phyloP scores from a whole-genome alignment of 2,888 invertebrate genomes.

The Stictocephala bisonia region DNA sequence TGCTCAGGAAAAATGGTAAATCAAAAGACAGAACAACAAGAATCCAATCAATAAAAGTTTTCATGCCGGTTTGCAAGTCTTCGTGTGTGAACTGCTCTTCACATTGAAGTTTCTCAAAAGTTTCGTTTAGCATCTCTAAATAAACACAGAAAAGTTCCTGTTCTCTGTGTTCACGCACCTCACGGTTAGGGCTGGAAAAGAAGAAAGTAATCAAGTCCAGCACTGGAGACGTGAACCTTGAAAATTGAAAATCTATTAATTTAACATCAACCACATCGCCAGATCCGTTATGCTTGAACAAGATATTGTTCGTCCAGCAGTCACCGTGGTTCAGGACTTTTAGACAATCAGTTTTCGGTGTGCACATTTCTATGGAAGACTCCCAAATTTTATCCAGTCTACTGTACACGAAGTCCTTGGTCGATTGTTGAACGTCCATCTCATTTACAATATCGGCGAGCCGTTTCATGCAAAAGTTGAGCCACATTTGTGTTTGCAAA shows the following conservation, averaged over 20 bases:
- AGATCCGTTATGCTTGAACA: constrained; percentile 45
- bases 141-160: constrained; percentile 35
- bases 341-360: constrained; percentile 28
- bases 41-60: too few relatives aligned
- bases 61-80: too few relatives aligned
- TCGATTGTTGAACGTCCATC: too few relatives aligned
- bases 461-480: too few relatives aligned
- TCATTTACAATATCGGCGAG: too few relatives aligned
- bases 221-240: constrained; percentile 38
- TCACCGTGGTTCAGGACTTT: constrained; percentile 44
- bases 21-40: too few relatives aligned
- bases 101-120: constrained; percentile 3
- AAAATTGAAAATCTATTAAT: constrained; percentile 45
- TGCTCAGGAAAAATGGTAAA: too few relatives aligned
- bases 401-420: too few relatives aligned
- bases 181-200: constrained; percentile 29
- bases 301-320: constrained; percentile 48
- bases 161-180: constrained; percentile 31
- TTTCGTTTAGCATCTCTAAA: constrained; percentile 33
- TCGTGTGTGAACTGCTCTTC: constrained; percentile 4
- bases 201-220: constrained; percentile 46
- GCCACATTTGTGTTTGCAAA: too few relatives aligned
- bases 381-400: too few relatives aligned
- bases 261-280: constrained; percentile 24
- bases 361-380: too few relatives aligned